Conservation (phyloP, 2,797 vertebrate genomes). For the Peromyscus eremicus region DNA sequence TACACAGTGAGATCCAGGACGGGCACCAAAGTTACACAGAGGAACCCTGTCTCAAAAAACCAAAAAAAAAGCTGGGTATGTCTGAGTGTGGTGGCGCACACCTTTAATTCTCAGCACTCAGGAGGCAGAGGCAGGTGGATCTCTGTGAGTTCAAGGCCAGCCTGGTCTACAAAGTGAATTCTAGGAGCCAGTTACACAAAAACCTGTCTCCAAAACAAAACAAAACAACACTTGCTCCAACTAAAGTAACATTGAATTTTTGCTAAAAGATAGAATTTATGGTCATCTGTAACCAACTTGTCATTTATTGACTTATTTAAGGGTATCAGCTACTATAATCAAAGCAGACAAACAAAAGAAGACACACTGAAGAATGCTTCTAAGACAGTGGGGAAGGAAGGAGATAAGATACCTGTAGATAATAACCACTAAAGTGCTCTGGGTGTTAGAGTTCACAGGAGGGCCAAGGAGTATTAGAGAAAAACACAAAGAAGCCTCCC, state of each 20-base stretch:
- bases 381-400: not conserved
- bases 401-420: not conserved
- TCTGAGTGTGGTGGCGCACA: not conserved
- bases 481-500: slow-evolving; percentile 7
- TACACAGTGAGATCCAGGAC: not conserved
- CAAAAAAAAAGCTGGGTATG: not conserved
- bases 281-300: slow-evolving; percentile 4
- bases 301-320: slow-evolving; percentile 42
- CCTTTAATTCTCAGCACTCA: not conserved
- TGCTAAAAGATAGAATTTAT: slow-evolving; percentile 60
- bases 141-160: not conserved
- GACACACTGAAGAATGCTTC: not conserved
- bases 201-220: not conserved
- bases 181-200: not conserved
- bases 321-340: slow-evolving; percentile 26
- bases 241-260: slow-evolving; percentile 48
- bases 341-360: slow-evolving; percentile 54
- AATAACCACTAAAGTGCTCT: not conserved
- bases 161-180: not conserved
- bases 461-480: not conserved
- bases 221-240: slow-evolving; percentile 29
- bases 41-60: not conserved
- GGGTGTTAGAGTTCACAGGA: slow-evolving; percentile 17
- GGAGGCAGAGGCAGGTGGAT: not conserved
- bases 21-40: not conserved